Evolutionary conservation across 2,113 vertebrate genomes (phyloP), one percentile per base, ranked within the genome.

Genomic region (Pluvialis apricaria): DNA sequence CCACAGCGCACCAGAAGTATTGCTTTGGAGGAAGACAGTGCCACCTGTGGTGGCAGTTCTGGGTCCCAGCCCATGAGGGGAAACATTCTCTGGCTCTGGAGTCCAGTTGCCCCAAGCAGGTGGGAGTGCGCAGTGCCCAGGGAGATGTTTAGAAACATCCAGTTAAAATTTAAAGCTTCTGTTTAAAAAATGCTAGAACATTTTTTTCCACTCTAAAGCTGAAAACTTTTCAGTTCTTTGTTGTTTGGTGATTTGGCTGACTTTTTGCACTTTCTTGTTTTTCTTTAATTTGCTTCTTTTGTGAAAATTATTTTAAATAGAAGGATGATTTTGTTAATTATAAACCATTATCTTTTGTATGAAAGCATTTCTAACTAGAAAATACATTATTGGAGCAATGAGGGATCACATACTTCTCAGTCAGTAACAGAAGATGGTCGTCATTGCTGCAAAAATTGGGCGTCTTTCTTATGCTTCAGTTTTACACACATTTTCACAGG

Each of bases 351-450:
- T 32, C 11, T 82, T 65, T 91, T 42, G 20, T 54, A 44, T 54
- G 34, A 85, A 91, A 77, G 15, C 4, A 13, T 85, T 87, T 93
- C 21, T 84, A 68, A 52, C 24, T 82, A 61, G 54, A 38, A 90
- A 87, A 77, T 54, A 16, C 3, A 51, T 77, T 82, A 54, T 31
- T 52, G 36, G 70, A 85, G 24, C n/a, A 75, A 9, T 76, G 60
- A 86, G 15, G 15, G 16, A 68, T 92, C 31, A 57, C 11, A 45
- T 86, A 17, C 11, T 75, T 75, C 21, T 71, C 40, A n/a, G 4
- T 34, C 19, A 45, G 54, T 36, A 68, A 36, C 24, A 31, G 57
- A 65, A 68, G 31, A 42, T 0, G 0, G 32, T 79, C 4, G 2
- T 62, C 28, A 32, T 13, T 76, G 51, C n/a, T 89, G 31, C 38